phyloP scores from a whole-genome alignment of 2,888 invertebrate species.

The Eupithecia subumbrata region DNA sequence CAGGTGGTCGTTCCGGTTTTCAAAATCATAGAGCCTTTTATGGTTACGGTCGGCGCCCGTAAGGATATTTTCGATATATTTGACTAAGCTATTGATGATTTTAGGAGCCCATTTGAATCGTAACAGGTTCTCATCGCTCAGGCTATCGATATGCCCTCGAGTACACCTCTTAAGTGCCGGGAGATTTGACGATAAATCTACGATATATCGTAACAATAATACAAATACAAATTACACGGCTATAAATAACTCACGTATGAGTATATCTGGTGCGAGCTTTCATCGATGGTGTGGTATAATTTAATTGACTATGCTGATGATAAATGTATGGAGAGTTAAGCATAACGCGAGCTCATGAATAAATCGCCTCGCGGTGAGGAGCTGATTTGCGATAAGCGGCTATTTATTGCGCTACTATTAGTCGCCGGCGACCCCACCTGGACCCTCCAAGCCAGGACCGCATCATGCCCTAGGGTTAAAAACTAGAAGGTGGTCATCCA shows the following conservation, averaged over 20 bases:
- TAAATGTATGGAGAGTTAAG: conserved; percentile 79
- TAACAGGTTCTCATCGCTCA: background rate
- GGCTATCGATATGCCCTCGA: conserved; percentile 29
- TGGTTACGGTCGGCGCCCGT: conserved; percentile 8
- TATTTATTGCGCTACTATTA: conserved; percentile 82
- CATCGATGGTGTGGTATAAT: conserved; percentile 78
- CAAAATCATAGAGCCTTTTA: conserved; percentile 24
- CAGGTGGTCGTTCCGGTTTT: conserved; percentile 24
- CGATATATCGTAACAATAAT: conserved; percentile 44
- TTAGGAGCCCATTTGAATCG: background rate
- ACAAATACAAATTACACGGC: conserved; percentile 47
- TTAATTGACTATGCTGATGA: conserved; percentile 82
- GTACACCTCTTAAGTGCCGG: conserved; percentile 34
- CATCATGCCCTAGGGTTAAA: background rate
- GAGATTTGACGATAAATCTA: conserved; percentile 44
- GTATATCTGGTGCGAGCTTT: conserved; percentile 74
- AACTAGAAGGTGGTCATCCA: background rate
- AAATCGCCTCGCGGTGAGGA: conserved; percentile 78
- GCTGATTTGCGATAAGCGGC: conserved; percentile 82
- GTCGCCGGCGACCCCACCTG: conserved; percentile 60
- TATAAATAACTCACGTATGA: conserved; percentile 74
- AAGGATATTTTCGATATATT: conserved; percentile 9
- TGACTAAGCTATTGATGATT: background rate
- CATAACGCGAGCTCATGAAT: conserved; percentile 78
- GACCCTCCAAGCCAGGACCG: background rate